Evolutionary conservation across 1,140 invertebrate species (phyloP).

Genomic region (Ips typographus): DNA sequence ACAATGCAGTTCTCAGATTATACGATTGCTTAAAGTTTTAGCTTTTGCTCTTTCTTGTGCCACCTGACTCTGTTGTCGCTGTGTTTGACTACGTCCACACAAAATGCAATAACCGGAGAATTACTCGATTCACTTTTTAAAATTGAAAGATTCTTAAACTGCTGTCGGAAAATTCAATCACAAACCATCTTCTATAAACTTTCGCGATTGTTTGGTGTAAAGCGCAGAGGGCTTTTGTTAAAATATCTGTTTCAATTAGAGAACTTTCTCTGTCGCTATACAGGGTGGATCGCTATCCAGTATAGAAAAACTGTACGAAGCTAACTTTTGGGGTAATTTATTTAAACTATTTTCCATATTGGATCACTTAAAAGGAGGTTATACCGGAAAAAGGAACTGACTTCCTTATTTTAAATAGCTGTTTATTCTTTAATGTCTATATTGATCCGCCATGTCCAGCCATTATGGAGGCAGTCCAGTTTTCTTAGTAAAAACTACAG

Average conservation of each 20-base stretch:
- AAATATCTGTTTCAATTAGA: constrained; percentile 36
- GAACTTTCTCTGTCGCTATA: constrained; percentile 26
- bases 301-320: background rate
- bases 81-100: constrained; percentile 2
- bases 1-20: constrained; percentile 46
- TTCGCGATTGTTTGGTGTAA: constrained; percentile 31
- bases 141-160: constrained; percentile 1
- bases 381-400: no score
- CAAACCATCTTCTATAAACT: constrained; percentile 32
- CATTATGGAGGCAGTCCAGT: no score
- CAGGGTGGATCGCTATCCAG: no score
- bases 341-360: no score
- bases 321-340: no score
- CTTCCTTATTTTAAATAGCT: no score
- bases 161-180: constrained; percentile 27
- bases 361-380: no score
- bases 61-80: background rate
- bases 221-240: constrained; percentile 30
- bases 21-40: constrained; percentile 40
- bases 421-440: no score
- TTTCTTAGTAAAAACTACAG: no score
- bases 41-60: background rate
- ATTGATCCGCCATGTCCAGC: no score
- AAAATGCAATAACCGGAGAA: constrained; percentile 13
- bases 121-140: constrained; percentile 21